phyloP scores from a whole-genome alignment of 1,140 invertebrate species.

The Tetragnatha versicolor region DNA sequence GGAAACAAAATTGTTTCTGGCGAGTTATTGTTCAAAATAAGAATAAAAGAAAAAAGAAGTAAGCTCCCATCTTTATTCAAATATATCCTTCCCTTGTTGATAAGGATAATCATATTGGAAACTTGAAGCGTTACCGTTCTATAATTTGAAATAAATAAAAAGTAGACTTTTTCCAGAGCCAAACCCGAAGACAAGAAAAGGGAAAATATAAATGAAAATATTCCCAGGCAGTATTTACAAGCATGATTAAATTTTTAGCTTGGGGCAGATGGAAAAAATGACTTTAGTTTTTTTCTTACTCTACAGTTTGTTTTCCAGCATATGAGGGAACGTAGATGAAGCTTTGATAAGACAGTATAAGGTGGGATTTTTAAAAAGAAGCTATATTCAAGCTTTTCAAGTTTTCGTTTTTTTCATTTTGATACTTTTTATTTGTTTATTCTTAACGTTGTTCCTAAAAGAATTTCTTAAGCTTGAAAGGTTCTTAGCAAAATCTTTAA shows the following conservation, averaged over 20 bases:
- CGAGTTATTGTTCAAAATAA: too few species aligned
- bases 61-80: not conserved
- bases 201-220: slow-evolving; percentile 8
- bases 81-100: not conserved
- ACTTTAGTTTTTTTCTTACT: not conserved
- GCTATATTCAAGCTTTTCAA: slow-evolving; percentile 4
- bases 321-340: slow-evolving; percentile 26
- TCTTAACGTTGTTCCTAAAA: slow-evolving; percentile 13
- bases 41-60: not conserved
- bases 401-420: too few species aligned
- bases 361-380: slow-evolving; percentile 20
- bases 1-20: too few species aligned
- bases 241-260: slow-evolving; percentile 34
- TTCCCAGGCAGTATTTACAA: slow-evolving; percentile 13
- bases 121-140: not conserved
- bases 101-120: slow-evolving; percentile 35
- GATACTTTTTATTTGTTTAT: not conserved
- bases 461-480: not conserved
- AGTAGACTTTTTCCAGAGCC: slow-evolving; percentile 9
- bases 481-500: not conserved
- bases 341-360: slow-evolving; percentile 30
- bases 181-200: not conserved
- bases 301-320: not conserved
- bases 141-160: slow-evolving; percentile 28
- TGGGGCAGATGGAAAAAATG: not conserved